These are phyloP conservation scores for Paramormyrops kingsleyae DNA, from an alignment of 2,113 vertebrate genomes.

Conservation along the genomic window DNA sequence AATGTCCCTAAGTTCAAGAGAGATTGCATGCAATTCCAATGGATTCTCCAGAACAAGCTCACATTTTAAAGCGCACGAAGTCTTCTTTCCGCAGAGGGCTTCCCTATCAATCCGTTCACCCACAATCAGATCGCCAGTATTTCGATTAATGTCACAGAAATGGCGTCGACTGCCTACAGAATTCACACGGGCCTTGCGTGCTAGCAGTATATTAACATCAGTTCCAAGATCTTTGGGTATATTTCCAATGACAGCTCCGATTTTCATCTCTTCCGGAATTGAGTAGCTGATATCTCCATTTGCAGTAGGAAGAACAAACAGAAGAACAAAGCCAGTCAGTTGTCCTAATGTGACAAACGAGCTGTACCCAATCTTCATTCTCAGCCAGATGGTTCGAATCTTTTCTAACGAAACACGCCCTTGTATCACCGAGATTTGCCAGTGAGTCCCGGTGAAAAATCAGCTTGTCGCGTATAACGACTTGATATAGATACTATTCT, in stretches of 20 bases:
- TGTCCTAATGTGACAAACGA: background rate
- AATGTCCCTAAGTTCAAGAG: slow-evolving; percentile 59
- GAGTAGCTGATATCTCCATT: slow-evolving; percentile 57
- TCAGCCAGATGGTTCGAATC: background rate
- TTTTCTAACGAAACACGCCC: background rate
- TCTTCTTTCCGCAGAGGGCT: slow-evolving; percentile 50
- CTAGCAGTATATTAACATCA: slow-evolving; percentile 35
- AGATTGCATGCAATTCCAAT: slow-evolving; percentile 48
- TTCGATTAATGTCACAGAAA: slow-evolving; percentile 55
- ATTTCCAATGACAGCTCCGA: slow-evolving; percentile 59
- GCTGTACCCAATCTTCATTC: background rate
- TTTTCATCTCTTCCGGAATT: slow-evolving; percentile 62
- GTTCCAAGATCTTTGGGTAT: slow-evolving; percentile 63
- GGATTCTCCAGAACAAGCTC: slow-evolving; percentile 56
- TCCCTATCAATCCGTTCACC: slow-evolving; percentile 64
- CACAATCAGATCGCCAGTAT: slow-evolving; percentile 54
- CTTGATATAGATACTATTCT: background rate
- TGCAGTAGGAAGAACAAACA: background rate
- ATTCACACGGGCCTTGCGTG: slow-evolving; percentile 45
- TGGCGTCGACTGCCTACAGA: slow-evolving; percentile 37
- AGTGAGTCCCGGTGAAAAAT: background rate
- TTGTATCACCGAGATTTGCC: background rate
- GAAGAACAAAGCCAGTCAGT: background rate
- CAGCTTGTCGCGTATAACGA: background rate
- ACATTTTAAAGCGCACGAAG: slow-evolving; percentile 52